A percentile compares a stretch with the other conserved stretches of the same genome.
phyloP scores from a whole-genome alignment of 2,113 vertebrate genomes.

The Furnarius figulus region DNA sequence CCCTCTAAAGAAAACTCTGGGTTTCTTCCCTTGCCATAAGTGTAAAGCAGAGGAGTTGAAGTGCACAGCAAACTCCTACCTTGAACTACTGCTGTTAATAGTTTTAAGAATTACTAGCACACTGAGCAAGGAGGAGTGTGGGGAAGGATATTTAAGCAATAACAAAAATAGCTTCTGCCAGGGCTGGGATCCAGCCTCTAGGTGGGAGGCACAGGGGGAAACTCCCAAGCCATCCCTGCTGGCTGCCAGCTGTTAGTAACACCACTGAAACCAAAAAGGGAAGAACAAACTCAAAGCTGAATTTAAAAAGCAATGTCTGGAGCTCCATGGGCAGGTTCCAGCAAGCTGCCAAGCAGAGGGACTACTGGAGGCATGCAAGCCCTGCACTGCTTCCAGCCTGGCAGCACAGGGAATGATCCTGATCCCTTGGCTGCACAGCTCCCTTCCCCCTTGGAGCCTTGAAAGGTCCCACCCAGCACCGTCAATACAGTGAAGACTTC shows the following conservation, averaged over 20 bases:
- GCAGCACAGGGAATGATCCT: not conserved
- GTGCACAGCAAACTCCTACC: not conserved
- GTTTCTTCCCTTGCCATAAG: not conserved
- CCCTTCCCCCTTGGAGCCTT: fast-evolving
- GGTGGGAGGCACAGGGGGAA: not conserved
- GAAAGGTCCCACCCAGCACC: not conserved
- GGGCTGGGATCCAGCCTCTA: not conserved
- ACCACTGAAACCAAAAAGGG: not conserved
- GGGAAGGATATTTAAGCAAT: not conserved
- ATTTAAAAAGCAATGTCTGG: not conserved
- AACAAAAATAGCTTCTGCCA: not conserved
- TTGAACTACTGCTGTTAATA: not conserved
- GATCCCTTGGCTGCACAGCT: not conserved
- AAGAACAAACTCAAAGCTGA: not conserved
- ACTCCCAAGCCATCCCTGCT: not conserved
- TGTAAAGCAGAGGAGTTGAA: not conserved
- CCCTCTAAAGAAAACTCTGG: not conserved
- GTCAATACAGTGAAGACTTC: not conserved
- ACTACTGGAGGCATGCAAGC: fast-evolving
- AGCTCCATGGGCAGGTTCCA: not conserved
- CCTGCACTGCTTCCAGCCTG: not conserved
- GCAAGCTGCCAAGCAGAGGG: not conserved
- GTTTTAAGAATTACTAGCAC: not conserved
- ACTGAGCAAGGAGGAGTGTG: not conserved
- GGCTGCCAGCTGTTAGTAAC: not conserved